Percentiles rank a stretch among this genome's conserved stretches.
phyloP scores from a whole-genome alignment of 2,797 vertebrate genomes.

The Pempheris klunzingeri region DNA sequence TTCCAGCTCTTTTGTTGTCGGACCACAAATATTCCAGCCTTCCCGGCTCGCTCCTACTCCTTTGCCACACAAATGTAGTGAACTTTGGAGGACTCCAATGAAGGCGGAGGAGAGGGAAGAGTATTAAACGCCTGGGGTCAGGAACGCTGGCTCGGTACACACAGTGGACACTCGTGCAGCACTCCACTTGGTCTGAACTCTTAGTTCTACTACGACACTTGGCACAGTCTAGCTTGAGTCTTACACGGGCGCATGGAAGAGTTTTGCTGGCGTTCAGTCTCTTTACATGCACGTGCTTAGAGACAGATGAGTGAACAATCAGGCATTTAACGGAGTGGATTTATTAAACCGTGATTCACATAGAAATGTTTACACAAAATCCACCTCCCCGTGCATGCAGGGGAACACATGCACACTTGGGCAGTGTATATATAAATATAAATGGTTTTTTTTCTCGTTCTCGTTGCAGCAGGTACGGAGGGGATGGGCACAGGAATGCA shows the following conservation, averaged over 20 bases:
- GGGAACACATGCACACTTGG: slow-evolving; percentile 4
- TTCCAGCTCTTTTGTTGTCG: slow-evolving; percentile 70
- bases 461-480: slow-evolving; percentile 28
- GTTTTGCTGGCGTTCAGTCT: background rate
- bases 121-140: slow-evolving; percentile 35
- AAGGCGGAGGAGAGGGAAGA: slow-evolving; percentile 48
- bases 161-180: slow-evolving; percentile 24
- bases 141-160: background rate
- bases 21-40: slow-evolving; percentile 71
- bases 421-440: slow-evolving; percentile 6
- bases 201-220: slow-evolving; percentile 6
- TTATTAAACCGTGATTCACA: background rate
- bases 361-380: background rate
- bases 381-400: background rate
- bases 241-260: slow-evolving; percentile 34
- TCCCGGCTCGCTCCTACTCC: slow-evolving; percentile 54
- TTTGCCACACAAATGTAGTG: slow-evolving; percentile 53
- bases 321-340: slow-evolving; percentile 8
- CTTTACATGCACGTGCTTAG: slow-evolving; percentile 16
- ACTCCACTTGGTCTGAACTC: slow-evolving; percentile 9
- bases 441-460: background rate
- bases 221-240: slow-evolving; percentile 45
- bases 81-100: slow-evolving; percentile 65
- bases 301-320: slow-evolving; percentile 24
- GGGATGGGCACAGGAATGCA: slow-evolving; percentile 54